Percentiles rank a stretch among this genome's conserved stretches.
These are phyloP conservation scores for Naja naja DNA, from an alignment of 2,113 vertebrate genomes.

Conservation along the genomic window DNA sequence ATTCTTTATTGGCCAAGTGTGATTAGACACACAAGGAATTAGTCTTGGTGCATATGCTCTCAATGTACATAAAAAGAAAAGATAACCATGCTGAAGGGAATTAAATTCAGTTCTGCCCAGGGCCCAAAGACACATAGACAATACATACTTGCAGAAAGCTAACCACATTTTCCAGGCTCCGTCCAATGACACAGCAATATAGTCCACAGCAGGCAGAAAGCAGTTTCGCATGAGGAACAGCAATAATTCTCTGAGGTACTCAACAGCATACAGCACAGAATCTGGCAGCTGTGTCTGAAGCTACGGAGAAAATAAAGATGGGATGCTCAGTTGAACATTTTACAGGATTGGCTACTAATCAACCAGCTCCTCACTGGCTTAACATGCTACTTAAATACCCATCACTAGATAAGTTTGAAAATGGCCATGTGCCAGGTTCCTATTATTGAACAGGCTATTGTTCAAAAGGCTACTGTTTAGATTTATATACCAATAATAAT, in stretches of 20 bases:
- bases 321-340: not conserved
- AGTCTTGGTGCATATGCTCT: no score
- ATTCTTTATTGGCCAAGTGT: no score
- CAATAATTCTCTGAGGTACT: constrained; percentile 77
- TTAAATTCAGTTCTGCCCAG: accelerated
- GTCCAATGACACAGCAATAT: constrained; percentile 61
- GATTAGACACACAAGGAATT: no score
- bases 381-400: not conserved
- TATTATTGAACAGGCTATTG: not conserved
- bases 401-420: not conserved
- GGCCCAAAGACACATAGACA: no score
- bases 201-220: constrained; percentile 74
- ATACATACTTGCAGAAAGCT: constrained; percentile 83
- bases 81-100: not conserved
- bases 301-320: constrained; percentile 17
- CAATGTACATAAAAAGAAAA: no score
- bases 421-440: not conserved
- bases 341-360: not conserved
- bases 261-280: constrained; percentile 68
- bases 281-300: constrained; percentile 77
- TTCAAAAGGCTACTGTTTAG: not conserved
- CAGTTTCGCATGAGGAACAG: constrained; percentile 75
- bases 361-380: not conserved
- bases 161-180: constrained; percentile 77
- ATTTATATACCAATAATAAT: not conserved